Base-by-base conservation (phyloP, 92 coral and sea anemone genomes). In the Siderastrea radians region DNA sequence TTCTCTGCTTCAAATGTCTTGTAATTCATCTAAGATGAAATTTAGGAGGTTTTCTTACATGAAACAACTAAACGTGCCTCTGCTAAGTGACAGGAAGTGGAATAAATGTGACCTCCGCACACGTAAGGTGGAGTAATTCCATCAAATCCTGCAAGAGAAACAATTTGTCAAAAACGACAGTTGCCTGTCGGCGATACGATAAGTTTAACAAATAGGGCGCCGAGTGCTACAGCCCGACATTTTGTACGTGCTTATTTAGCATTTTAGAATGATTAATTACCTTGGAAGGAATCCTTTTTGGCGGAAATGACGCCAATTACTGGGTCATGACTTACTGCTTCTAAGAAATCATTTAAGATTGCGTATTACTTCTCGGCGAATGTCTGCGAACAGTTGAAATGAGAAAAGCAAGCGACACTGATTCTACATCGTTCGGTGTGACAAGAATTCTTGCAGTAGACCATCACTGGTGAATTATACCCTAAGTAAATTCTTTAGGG, bases 241-340 rank as follows among this genome's bases (percentile, higher is more conserved):
- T 51, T 84, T 84, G 73, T 84, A 84, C 87, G 87, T 84, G 87
- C 87, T 62, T 48, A 17, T 72, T 52, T 61, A 74, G 49, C 87
- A 73, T 73, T 58, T 70, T 44, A 73, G 45, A 49, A 74, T 84
- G 87, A 84, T 72, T 61, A 84, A 84, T 72, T 45, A 54, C 64
- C 57, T 61, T 72, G 53, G 64, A 84, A 63, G 74, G 63, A 84
- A 84, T 45, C 87, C 61, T 84, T 65, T 61, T 7, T 12, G 54
- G 79, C 87, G 87, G 87, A 84, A 84, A 84, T 74, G 87, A 53
- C 87, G 72, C 87, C 74, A 63, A 84, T 73, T 61, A 84, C 80
- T 62, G 87, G 87, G 87, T 73, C 87, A 84, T 49, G 65, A 43
- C 87, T 26, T 73, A 60, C 78, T 82, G 78, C 68, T 49, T 52